Base-by-base conservation (phyloP, 2,888 invertebrate species). In the Thumatha senex region DNA sequence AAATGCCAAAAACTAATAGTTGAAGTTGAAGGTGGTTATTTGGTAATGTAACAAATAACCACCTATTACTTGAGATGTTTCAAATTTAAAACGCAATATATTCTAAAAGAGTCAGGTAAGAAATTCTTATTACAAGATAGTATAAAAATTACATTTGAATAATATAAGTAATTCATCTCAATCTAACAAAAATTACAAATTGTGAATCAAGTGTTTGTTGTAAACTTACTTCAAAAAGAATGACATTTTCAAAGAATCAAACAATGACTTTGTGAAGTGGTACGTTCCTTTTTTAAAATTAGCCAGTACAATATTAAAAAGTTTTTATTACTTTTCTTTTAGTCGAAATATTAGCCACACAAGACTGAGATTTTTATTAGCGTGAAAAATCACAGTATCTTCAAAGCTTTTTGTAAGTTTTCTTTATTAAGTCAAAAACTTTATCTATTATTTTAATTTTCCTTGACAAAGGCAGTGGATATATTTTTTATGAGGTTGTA, bases 391-490 rank as follows among this genome's bases (percentile, higher is more conserved):
- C 52, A 55, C 70, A 63, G 54, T 73, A 68, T 72, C 70, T 70
- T 72, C 67, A 73, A 72, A 67, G 73, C 68, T 76, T 76, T 74
- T 68, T 63, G 45, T 48, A 60, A 64, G 63, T 70, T 63, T 42
- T 54, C 68, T 67, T 70, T 67, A 72, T 74, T 66, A 67, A 61
- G 67, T 70, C 72, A 74, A 71, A 76, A 80, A 76, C 51, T 77
- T 74, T 42, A 56, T 48, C 65, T 78, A 76, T 78, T 74, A 76
- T 75, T 70, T 57, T 70, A 69, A 73, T 67, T 76, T 71, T 67
- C 47, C 47, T 62, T 72, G 66, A 70, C 71, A 69, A 73, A 66
- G 55, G 58, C 54, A 56, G 48, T 62, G 40, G 3, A 24, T 2
- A 9, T 14, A 14, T 7, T 48, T 49, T 36, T 46, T 40, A 47